Percentiles rank a stretch among this genome's conserved stretches.
Evolutionary conservation across 2,888 invertebrate genomes (phyloP).

Genomic region (Lithophane socia): DNA sequence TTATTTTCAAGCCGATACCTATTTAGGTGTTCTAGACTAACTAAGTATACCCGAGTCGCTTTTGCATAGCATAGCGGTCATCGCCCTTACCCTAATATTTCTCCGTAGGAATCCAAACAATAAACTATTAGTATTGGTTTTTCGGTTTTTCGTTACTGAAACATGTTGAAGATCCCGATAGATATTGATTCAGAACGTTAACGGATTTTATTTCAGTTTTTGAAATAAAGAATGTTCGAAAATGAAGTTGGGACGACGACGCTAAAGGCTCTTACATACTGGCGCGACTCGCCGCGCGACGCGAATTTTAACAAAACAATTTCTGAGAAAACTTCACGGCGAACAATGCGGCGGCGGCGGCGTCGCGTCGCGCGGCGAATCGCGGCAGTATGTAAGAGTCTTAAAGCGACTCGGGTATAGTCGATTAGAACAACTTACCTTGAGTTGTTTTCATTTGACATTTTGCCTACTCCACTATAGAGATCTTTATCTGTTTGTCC

Average conservation of each 20-base stretch:
- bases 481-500: slow-evolving; percentile 31
- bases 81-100: neutral
- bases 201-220: neutral
- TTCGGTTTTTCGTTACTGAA: neutral
- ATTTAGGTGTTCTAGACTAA: neutral
- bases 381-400: too few relatives aligned
- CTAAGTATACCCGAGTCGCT: neutral
- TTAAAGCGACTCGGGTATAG: neutral
- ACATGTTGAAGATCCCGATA: neutral
- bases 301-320: too few relatives aligned
- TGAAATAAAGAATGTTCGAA: neutral
- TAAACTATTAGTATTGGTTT: neutral
- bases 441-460: slow-evolving; percentile 12
- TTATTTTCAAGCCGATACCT: neutral
- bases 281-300: too few relatives aligned
- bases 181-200: neutral
- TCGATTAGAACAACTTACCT: neutral
- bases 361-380: too few relatives aligned
- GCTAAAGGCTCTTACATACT: too few relatives aligned
- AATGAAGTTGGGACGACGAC: neutral
- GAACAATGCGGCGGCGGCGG: too few relatives aligned
- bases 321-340: too few relatives aligned
- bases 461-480: neutral
- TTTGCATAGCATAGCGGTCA: neutral
- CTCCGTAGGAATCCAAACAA: too few relatives aligned